Evolutionary conservation across 2,113 vertebrate species (phyloP).

Genomic region (Lagopus muta): DNA sequence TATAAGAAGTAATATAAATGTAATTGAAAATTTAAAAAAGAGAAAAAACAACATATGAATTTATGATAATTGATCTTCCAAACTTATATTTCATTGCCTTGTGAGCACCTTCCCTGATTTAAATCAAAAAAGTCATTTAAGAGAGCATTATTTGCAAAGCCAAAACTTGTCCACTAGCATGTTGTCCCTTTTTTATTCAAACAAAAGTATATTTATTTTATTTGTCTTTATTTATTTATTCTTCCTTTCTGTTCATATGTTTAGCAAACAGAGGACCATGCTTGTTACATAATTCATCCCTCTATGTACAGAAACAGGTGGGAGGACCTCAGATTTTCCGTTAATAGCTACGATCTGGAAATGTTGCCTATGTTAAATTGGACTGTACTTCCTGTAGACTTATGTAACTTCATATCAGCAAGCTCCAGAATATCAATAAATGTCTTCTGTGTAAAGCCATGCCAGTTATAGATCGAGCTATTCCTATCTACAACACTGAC

Average conservation of each 20-base stretch:
- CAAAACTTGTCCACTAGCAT: not conserved
- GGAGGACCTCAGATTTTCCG: not conserved
- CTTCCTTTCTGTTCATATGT: not conserved
- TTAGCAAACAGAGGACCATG: not conserved
- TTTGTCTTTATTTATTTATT: not conserved
- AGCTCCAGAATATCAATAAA: not conserved
- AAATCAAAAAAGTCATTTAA: not conserved
- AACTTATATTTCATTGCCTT: not conserved
- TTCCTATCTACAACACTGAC: not conserved
- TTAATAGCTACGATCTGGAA: not conserved
- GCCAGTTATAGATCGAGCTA: not conserved
- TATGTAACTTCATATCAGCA: not conserved
- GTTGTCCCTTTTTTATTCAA: not conserved
- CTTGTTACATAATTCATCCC: fast-evolving
- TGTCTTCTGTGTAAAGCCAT: not conserved
- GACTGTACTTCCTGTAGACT: not conserved
- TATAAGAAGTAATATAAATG: not conserved
- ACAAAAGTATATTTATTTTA: not conserved
- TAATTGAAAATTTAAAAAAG: not conserved
- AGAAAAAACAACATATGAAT: not conserved
- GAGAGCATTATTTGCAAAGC: not conserved
- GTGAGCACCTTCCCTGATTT: not conserved
- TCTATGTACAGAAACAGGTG: not conserved
- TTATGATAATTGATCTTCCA: not conserved
- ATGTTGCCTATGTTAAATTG: not conserved